A percentile compares a stretch with the other conserved stretches of the same genome.
phyloP scores from a whole-genome alignment of 2,888 invertebrate species.

The Trissolcus brochymenae region DNA sequence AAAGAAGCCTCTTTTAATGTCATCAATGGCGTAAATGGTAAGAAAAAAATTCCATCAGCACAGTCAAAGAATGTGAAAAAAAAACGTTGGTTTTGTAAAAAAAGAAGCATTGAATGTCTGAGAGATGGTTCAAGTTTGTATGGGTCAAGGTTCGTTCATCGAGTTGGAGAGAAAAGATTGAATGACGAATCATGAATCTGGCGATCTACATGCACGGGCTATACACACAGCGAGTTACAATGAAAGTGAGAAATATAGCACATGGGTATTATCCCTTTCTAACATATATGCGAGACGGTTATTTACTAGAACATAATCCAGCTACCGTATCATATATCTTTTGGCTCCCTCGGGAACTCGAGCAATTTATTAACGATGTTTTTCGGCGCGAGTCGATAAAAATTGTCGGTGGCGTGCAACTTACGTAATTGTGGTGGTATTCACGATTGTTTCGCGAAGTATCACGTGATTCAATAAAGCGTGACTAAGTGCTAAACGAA shows the following conservation, averaged over 20 bases:
- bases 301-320: constrained; percentile 52
- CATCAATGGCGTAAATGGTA: neutral
- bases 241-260: constrained; percentile 55
- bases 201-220: constrained; percentile 26
- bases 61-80: no score
- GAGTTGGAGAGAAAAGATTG: constrained; percentile 38
- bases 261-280: constrained; percentile 48
- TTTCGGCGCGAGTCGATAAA: constrained; percentile 25
- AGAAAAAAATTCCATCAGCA: no score
- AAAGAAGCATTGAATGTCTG: constrained; percentile 33
- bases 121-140: constrained; percentile 43
- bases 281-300: constrained; percentile 39
- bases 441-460: constrained; percentile 1
- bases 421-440: constrained; percentile 23
- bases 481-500: constrained; percentile 9
- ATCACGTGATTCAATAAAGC: constrained; percentile 20
- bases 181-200: constrained; percentile 51
- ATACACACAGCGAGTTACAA: constrained; percentile 1
- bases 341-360: constrained; percentile 8
- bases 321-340: constrained; percentile 45
- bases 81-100: no score
- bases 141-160: constrained; percentile 47
- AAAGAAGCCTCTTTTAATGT: no score
- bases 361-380: constrained; percentile 41
- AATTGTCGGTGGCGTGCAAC: constrained; percentile 33